Conservation (phyloP, 2,888 invertebrate species). For the Disparrhopalites patrizii region DNA sequence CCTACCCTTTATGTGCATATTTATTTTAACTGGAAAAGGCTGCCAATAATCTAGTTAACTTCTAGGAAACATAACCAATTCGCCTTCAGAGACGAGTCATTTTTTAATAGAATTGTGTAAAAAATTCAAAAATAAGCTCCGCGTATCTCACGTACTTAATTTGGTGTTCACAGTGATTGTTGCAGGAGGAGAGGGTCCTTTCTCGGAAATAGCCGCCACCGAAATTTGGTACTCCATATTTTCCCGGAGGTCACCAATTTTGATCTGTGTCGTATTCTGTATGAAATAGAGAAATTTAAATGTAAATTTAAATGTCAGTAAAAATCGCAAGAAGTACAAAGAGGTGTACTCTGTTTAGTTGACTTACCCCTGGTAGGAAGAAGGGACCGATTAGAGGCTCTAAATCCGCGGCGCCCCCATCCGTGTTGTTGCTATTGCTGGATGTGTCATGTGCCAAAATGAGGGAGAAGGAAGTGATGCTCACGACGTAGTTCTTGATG, state of each 20-base stretch:
- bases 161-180: neutral
- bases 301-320: neutral
- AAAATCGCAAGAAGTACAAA: neutral
- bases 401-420: neutral
- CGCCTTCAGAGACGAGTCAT: too few relatives aligned
- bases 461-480: conserved; percentile 18
- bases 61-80: too few relatives aligned
- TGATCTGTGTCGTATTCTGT: neutral
- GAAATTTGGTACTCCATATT: conserved; percentile 12
- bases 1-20: too few relatives aligned
- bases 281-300: neutral
- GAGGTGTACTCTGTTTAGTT: too few relatives aligned
- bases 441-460: neutral
- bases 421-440: neutral
- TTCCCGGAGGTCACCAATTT: neutral
- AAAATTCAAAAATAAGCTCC: too few relatives aligned
- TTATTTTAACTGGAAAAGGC: too few relatives aligned
- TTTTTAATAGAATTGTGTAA: too few relatives aligned
- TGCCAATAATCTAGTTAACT: too few relatives aligned
- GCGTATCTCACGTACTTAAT: neutral
- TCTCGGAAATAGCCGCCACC: conserved; percentile 15
- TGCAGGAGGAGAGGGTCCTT: conserved; percentile 22
- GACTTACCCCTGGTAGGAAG: conserved; percentile 5
- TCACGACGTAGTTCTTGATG: conserved; percentile 36
- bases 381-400: neutral